Conservation (phyloP, 2,113 vertebrate genomes). For the Chaetodon auriga region DNA sequence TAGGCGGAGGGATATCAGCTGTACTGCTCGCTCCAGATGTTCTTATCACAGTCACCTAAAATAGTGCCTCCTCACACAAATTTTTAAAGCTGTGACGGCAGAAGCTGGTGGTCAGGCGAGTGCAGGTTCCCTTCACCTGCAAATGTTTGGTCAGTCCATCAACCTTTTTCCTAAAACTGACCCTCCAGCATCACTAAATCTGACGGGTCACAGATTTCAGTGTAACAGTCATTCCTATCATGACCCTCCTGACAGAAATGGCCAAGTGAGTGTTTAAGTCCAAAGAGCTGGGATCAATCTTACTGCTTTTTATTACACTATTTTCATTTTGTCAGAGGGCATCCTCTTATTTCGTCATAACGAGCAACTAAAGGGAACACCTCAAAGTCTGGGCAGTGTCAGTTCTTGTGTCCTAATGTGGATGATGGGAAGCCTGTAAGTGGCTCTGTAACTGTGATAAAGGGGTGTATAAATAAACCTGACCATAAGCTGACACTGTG, state of each 20-base stretch:
- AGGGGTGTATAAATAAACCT: constrained; percentile 38
- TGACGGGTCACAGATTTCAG: background rate
- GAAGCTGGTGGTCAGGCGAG: background rate
- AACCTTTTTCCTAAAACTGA: background rate
- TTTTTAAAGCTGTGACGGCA: background rate
- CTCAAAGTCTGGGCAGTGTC: constrained; percentile 14
- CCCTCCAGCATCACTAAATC: background rate
- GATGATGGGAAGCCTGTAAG: background rate
- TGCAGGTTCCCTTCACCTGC: background rate
- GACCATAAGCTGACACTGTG: constrained; percentile 11
- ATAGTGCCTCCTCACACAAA: background rate
- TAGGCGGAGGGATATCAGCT: background rate
- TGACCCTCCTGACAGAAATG: background rate
- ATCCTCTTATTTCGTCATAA: background rate
- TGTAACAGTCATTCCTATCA: background rate
- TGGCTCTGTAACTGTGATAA: constrained; percentile 28
- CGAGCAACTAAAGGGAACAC: constrained; percentile 27
- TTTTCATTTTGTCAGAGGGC: constrained; percentile 13
- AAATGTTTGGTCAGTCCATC: background rate
- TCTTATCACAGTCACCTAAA: background rate
- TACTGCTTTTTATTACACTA: constrained; percentile 10
- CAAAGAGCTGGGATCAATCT: background rate
- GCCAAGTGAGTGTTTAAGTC: background rate
- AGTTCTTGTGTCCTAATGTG: constrained; percentile 23
- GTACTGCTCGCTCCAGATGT: background rate